A percentile compares a stretch with the other conserved stretches of the same genome.
Conservation (phyloP, 2,888 invertebrate genomes). For the Morpho achilles region DNA sequence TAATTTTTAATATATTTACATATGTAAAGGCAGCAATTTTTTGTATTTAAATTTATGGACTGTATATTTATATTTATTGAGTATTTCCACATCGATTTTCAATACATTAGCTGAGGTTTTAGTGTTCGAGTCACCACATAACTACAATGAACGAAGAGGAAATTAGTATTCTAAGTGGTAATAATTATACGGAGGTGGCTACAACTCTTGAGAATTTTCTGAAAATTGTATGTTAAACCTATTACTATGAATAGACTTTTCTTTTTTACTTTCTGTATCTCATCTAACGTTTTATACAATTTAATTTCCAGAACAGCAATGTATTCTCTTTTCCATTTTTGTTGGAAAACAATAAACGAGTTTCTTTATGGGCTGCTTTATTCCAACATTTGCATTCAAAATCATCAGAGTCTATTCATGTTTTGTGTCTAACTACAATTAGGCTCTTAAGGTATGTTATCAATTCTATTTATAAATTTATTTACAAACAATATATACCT, state of each 20-base stretch:
- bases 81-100: too few relatives aligned
- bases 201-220: constrained; percentile 49
- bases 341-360: constrained; percentile 71
- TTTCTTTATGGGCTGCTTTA: constrained; percentile 80
- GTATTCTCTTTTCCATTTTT: constrained; percentile 81
- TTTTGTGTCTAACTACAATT: constrained; percentile 79
- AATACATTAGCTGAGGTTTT: too few relatives aligned
- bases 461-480: background rate
- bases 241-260: background rate
- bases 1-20: too few relatives aligned
- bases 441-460: constrained; percentile 82
- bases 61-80: too few relatives aligned
- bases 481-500: too few relatives aligned
- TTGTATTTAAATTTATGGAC: too few relatives aligned
- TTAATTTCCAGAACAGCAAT: constrained; percentile 63
- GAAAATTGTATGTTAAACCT: constrained; percentile 42
- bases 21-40: too few relatives aligned
- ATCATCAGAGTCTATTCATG: constrained; percentile 62
- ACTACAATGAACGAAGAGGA: constrained; percentile 56
- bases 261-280: background rate
- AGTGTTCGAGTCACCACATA: background rate
- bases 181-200: constrained; percentile 40
- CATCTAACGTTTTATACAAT: background rate
- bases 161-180: constrained; percentile 48
- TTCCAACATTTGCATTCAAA: constrained; percentile 78